These are phyloP conservation scores for Dolomedes plantarius DNA, from an alignment of 2,888 invertebrate species.

Conservation along the genomic window DNA sequence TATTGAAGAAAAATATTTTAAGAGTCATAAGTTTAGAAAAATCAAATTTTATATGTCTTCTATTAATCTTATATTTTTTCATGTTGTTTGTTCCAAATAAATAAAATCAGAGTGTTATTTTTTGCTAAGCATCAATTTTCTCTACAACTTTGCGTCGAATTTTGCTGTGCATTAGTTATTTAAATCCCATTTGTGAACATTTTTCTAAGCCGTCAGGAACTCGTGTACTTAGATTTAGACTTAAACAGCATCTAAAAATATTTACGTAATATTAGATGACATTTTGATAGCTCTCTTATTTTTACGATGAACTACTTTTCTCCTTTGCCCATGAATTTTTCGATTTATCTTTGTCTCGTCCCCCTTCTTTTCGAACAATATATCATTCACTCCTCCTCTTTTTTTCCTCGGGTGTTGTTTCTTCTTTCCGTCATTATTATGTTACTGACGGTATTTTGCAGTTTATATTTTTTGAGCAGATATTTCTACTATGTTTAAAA, in stretches of 20 bases:
- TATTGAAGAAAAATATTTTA: too few species aligned
- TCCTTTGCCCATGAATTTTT: background rate
- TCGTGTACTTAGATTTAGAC: background rate
- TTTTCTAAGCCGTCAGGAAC: background rate
- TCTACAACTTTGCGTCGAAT: too few species aligned
- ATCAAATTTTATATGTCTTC: too few species aligned
- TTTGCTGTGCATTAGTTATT: background rate
- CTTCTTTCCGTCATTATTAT: background rate
- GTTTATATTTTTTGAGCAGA: too few species aligned
- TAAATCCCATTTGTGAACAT: background rate
- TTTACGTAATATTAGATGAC: slow-evolving; percentile 11
- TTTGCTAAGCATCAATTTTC: too few species aligned
- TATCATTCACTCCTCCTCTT: background rate
- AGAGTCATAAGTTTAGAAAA: too few species aligned
- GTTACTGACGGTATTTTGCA: background rate
- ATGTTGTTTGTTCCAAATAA: too few species aligned
- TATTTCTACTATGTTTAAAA: too few species aligned
- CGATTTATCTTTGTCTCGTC: background rate
- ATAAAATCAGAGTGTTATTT: too few species aligned
- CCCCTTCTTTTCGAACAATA: background rate
- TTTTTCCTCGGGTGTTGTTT: background rate
- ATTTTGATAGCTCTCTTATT: background rate
- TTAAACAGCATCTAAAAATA: background rate
- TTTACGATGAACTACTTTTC: background rate
- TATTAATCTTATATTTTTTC: too few species aligned